Base-by-base conservation (phyloP, 1,140 invertebrate species). In the Penaeus vannamei region DNA sequence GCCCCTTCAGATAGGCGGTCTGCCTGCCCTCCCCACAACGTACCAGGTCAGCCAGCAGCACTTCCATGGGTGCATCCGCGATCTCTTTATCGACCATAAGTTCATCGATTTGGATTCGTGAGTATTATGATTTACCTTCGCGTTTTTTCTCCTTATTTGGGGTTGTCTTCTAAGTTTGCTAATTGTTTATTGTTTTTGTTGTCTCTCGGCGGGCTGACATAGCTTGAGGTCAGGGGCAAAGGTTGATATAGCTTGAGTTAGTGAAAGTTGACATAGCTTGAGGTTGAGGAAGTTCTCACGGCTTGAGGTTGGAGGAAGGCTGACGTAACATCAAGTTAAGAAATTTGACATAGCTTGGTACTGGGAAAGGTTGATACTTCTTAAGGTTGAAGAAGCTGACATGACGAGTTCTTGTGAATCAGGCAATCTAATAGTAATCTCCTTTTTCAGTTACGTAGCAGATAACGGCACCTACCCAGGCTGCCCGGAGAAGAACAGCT, bases 1-100 rank as follows among this genome's bases (percentile, higher is more conserved):
- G 2, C 98, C 98, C 0, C 93, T 99, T 17, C 98, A 99, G 93
- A 93, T 99, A 29, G 99, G 99, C 4, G 98, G 98, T 0, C 93
- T 99, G 7, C 98, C 98, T 0, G 94, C 96, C 12, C 95, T 97
- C 20, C 96, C 96, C 90, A 93, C 93, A 53, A 92, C 92, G 42
- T 98, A 97, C 92, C 97, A 97, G 92, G 93, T 98, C 2, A 94
- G 95, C 79, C 97, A 96, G 92, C 96, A 96, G 69, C 96, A 98
- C 92, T 99, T 96, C 92, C 94, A 96, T 0, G 98, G 98, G 0
- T 99, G 98, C 93, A 97, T 99, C 90, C 96, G 96, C 20, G 97
- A 99, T 92, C 93, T 99, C 4, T 95, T 96, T 91, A 95, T 99
- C 46, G 98, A 99, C 92, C 95, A 98, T 87, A 95, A 96, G 88